A percentile compares a stretch with the other conserved stretches of the same genome.
Conservation (phyloP, 30 jellyfish, hydroid and myxozoan species). For the Hydra vulgaris region DNA sequence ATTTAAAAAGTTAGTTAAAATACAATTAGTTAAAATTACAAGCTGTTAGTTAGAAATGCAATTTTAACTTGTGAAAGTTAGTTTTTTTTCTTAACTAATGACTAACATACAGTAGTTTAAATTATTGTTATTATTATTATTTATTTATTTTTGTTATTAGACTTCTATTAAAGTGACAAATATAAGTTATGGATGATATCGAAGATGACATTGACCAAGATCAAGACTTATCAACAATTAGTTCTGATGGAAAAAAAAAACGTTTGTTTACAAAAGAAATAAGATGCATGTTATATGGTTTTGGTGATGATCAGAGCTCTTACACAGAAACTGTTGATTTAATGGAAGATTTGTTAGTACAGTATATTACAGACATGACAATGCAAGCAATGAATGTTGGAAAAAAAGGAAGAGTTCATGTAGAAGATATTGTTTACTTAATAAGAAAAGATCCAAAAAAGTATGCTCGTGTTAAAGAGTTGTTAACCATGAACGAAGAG, state of each 20-base stretch:
- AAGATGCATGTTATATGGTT: conserved; percentile 96
- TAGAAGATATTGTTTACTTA: conserved; percentile 85
- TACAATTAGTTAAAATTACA: too few species aligned
- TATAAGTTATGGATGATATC: conserved; percentile 9
- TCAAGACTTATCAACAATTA: conserved; percentile 1
- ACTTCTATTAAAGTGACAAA: too few species aligned
- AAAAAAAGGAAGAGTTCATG: conserved; percentile 91
- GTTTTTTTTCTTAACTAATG: too few species aligned
- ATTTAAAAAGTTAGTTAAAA: too few species aligned
- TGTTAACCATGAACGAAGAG: conserved; percentile 92
- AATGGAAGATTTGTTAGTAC: conserved; percentile 75
- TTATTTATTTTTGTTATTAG: too few species aligned
- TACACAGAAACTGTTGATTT: conserved; percentile 91
- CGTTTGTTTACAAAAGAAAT: conserved; percentile 39
- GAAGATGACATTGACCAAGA: conserved; percentile 26
- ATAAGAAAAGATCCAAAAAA: conserved; percentile 95
- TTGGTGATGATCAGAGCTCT: conserved; percentile 95
- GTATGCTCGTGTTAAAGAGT: conserved; percentile 94
- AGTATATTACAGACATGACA: conserved; percentile 78
- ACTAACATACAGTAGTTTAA: too few species aligned
- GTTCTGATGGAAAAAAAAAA: conserved; percentile 34
- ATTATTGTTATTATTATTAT: too few species aligned
- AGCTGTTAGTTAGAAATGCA: too few species aligned
- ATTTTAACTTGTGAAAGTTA: too few species aligned
- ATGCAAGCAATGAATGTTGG: conserved; percentile 94